Evolutionary conservation across 2,888 invertebrate species (phyloP).

Genomic region (Ophioninae sp.): DNA sequence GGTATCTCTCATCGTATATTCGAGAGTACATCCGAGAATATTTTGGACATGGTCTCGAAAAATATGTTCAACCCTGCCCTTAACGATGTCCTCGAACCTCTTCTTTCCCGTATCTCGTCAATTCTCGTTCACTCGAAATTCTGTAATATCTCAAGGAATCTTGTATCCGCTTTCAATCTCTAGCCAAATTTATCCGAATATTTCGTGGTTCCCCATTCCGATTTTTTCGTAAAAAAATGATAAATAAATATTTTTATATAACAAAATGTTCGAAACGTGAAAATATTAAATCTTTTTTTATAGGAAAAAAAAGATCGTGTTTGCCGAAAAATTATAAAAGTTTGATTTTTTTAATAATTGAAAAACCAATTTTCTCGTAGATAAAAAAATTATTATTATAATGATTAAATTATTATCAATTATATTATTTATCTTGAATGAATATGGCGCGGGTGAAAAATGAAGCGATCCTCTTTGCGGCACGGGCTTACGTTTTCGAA

Average conservation of each 20-base stretch:
- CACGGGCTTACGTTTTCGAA: constrained; percentile 43
- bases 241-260: too few relatives aligned
- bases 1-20: background rate
- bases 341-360: too few relatives aligned
- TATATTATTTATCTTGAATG: background rate
- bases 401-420: too few relatives aligned
- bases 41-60: background rate
- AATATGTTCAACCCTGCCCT: background rate
- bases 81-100: background rate
- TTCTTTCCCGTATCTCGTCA: background rate
- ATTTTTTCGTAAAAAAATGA: background rate
- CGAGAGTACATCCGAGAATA: background rate
- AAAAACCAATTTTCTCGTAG: too few relatives aligned
- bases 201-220: background rate
- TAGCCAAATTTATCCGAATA: background rate
- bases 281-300: too few relatives aligned
- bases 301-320: too few relatives aligned
- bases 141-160: background rate
- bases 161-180: background rate
- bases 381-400: too few relatives aligned
- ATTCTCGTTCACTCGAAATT: background rate
- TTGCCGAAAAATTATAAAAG: too few relatives aligned
- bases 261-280: too few relatives aligned
- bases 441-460: constrained; percentile 31
- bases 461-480: constrained; percentile 45